Evolutionary conservation across 2,113 vertebrate genomes (phyloP).

Genomic region (Chunga burmeisteri): DNA sequence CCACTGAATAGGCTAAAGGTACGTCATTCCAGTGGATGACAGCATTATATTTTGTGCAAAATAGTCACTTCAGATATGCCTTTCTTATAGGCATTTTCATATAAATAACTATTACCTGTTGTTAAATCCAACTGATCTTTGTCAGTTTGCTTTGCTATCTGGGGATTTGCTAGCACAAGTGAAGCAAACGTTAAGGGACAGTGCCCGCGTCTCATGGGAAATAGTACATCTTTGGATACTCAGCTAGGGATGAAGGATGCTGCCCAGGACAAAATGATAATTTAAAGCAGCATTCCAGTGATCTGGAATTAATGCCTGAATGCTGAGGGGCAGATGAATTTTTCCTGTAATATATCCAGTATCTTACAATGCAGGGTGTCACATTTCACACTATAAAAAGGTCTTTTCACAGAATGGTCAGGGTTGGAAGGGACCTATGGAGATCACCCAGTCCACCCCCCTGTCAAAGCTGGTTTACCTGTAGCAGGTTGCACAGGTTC

Average conservation of each 20-base stretch:
- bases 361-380: neutral
- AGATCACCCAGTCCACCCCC: no score
- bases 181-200: neutral
- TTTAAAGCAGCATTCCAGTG: neutral
- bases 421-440: no score
- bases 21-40: fast-evolving
- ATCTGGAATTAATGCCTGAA: neutral
- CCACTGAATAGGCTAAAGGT: neutral
- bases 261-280: neutral
- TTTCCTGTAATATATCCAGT: neutral
- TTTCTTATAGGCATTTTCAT: slow-evolving; percentile 1
- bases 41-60: neutral
- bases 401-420: neutral
- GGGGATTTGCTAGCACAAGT: neutral
- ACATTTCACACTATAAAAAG: neutral
- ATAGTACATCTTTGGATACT: neutral
- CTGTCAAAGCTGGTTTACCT: no score
- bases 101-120: neutral
- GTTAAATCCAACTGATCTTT: slow-evolving; percentile 4
- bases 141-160: neutral
- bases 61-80: neutral
- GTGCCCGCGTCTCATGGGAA: neutral
- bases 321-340: neutral
- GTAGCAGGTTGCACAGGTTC: no score
- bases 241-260: neutral